Conservation (phyloP, 92 coral and sea anemone genomes). For the Hydrozoanthus gracilis region DNA sequence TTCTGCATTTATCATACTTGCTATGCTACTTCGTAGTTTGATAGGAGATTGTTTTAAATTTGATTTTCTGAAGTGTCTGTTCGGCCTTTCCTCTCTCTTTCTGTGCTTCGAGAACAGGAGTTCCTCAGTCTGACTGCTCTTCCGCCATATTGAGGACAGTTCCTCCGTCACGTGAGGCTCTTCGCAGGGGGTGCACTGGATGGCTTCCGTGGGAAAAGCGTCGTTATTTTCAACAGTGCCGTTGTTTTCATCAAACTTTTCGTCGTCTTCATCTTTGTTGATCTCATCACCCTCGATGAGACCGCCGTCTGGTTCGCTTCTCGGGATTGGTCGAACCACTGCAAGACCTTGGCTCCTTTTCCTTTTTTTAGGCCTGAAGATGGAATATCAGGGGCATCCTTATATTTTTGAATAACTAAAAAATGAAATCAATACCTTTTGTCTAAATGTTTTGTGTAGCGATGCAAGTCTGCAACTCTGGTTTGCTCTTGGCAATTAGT, state of each 20-base stretch:
- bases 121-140: background rate
- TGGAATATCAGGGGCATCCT: background rate
- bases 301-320: background rate
- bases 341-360: constrained; percentile 22
- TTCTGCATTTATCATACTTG: constrained; percentile 13
- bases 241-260: background rate
- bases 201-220: background rate
- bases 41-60: constrained; percentile 5
- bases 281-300: background rate
- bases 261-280: background rate
- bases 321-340: constrained; percentile 22
- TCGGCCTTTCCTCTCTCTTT: background rate
- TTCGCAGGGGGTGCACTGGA: background rate
- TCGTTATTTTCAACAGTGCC: background rate
- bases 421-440: too few relatives aligned
- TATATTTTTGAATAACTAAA: background rate
- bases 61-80: constrained; percentile 13
- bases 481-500: too few relatives aligned
- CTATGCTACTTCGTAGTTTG: constrained; percentile 21
- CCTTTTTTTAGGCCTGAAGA: constrained; percentile 36
- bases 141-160: background rate
- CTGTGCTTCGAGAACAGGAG: constrained; percentile 31
- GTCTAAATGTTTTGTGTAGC: too few relatives aligned
- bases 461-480: too few relatives aligned
- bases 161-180: background rate